These are phyloP conservation scores for Trichonephila clavipes DNA, from an alignment of 1,140 invertebrate species.

Conservation along the genomic window DNA sequence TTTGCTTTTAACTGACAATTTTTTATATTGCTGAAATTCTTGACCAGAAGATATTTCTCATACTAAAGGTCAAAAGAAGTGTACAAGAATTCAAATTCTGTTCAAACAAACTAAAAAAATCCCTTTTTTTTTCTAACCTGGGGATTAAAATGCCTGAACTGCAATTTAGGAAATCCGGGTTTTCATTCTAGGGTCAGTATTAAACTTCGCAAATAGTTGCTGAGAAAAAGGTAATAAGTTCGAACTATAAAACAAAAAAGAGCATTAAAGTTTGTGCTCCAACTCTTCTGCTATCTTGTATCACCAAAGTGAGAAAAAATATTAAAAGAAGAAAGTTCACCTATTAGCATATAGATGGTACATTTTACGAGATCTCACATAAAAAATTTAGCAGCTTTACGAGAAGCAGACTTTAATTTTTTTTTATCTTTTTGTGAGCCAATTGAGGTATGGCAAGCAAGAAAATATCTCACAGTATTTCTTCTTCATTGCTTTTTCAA, in stretches of 20 bases:
- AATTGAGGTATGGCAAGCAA: too few species aligned
- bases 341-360: conserved; percentile 34
- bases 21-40: too few species aligned
- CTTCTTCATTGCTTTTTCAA: neutral
- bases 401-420: neutral
- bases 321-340: neutral
- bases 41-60: too few species aligned
- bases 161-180: neutral
- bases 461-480: neutral
- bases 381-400: neutral
- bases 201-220: neutral
- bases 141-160: too few species aligned
- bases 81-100: too few species aligned
- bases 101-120: too few species aligned
- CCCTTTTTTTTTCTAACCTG: too few species aligned
- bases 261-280: neutral
- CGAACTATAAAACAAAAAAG: neutral
- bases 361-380: neutral
- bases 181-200: neutral
- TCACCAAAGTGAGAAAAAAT: neutral
- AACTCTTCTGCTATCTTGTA: neutral
- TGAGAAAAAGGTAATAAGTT: neutral
- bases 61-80: too few species aligned
- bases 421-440: too few species aligned
- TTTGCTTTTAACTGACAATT: too few species aligned